These are phyloP conservation scores for Chanos chanos DNA, from an alignment of 2,797 vertebrate genomes.

Conservation along the genomic window DNA sequence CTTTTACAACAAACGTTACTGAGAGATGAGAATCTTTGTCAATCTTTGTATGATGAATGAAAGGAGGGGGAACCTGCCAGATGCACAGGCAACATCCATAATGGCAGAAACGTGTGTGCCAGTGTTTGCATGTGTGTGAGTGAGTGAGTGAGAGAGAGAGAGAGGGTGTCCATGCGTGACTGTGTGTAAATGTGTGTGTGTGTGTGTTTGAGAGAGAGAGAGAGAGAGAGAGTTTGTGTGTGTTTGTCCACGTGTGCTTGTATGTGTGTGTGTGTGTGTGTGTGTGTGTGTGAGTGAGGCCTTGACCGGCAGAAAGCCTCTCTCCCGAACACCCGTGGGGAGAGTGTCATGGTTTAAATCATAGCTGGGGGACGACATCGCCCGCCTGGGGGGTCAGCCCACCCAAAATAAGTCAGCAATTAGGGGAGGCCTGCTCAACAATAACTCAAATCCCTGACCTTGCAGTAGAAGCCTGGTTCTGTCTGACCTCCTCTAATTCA, in stretches of 20 bases:
- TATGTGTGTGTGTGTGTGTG: not conserved
- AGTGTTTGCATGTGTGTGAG: not conserved
- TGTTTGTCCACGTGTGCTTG: too few relatives aligned
- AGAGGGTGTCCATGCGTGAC: not conserved
- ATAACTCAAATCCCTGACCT: constrained; percentile 21
- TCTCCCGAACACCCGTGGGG: constrained; percentile 2
- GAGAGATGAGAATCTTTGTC: too few relatives aligned
- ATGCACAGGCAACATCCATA: too few relatives aligned
- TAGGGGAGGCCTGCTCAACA: constrained; percentile 24
- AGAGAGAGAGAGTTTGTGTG: too few relatives aligned
- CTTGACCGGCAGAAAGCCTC: not conserved
- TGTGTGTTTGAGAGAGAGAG: too few relatives aligned
- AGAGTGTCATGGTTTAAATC: constrained; percentile 38
- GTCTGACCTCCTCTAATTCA: not conserved
- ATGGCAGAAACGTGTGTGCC: not conserved
- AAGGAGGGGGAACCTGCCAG: too few relatives aligned
- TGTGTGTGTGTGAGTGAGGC: not conserved
- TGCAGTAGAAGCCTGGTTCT: not conserved
- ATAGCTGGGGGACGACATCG: not conserved
- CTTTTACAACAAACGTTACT: too few relatives aligned
- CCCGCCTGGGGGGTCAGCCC: constrained; percentile 28
- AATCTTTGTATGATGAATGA: too few relatives aligned
- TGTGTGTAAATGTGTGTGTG: too few relatives aligned
- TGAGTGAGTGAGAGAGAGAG: not conserved
- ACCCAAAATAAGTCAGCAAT: constrained; percentile 37